Evolutionary conservation across 2,888 invertebrate genomes (phyloP).

Genomic region (Erpobdella octoculata): DNA sequence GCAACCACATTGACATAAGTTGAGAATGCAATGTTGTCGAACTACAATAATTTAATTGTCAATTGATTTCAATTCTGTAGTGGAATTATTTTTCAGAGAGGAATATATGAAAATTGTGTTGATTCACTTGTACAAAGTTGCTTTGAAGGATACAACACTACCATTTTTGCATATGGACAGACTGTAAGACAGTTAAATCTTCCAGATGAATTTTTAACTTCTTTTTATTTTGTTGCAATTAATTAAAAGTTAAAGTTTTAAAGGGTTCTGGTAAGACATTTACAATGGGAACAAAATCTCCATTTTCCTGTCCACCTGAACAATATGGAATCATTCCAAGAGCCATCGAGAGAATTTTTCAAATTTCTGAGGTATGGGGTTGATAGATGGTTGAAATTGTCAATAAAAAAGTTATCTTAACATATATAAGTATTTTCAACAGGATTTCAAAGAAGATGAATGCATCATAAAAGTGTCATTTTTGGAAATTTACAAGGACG

Average conservation of each 20-base stretch:
- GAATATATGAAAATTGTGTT: constrained; percentile 48
- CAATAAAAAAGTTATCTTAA: neutral
- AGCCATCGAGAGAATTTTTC: constrained; percentile 71
- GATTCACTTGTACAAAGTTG: constrained; percentile 47
- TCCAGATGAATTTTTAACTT: neutral
- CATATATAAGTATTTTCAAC: constrained; percentile 3
- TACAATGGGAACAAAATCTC: constrained; percentile 68
- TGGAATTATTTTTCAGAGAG: constrained; percentile 47
- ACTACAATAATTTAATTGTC: no score
- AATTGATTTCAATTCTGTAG: no score
- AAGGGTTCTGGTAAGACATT: constrained; percentile 83
- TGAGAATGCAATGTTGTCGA: no score
- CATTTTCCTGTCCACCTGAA: constrained; percentile 46
- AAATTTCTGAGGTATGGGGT: constrained; percentile 43
- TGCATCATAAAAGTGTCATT: constrained; percentile 48
- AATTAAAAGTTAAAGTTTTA: no score
- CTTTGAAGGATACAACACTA: constrained; percentile 76
- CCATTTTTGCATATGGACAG: constrained; percentile 89
- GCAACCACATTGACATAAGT: no score
- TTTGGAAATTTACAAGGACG: constrained; percentile 53
- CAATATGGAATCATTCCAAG: constrained; percentile 75
- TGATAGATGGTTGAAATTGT: neutral
- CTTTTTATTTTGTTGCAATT: no score
- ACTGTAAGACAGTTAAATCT: constrained; percentile 55
- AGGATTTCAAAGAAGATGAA: constrained; percentile 32